Evolutionary conservation across 2,797 vertebrate genomes (phyloP), one percentile per base, ranked within the genome.

Genomic region (Neostethus bicornis): DNA sequence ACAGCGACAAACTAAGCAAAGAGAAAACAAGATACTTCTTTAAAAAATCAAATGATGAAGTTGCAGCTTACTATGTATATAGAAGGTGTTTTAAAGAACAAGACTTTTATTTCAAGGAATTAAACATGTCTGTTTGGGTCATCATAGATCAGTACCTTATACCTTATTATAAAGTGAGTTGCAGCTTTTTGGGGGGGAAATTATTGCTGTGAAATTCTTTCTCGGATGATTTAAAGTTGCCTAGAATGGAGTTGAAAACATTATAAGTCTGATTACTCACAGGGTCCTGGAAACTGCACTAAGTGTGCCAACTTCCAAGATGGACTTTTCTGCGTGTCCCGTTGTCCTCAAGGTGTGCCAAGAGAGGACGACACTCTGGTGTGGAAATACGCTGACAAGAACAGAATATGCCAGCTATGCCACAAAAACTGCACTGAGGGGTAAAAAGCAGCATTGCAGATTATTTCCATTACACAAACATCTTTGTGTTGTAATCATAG

Each of bases 391-490:
- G 86, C 93, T 0, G 95, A 98, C 0, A 62, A 81, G 14, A 81
- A 65, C 51, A 88, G 71, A 6, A 82, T 94, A 49, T 99, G 96
- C 79, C 95, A 92, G 78, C 90, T 93, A 3, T 99, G 97, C 84
- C 95, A 98, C 79, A 80, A 85, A 13, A 96, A 98, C 91, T 99
- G 97, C 73, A 94, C 94, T 54, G 92, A 92, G 0, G 95, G 94
- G 97, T 99, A 79, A 82, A 55, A 57, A 57, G 16, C 35, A 50
- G 35, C 57, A 53, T 19, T 35, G 54, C 50, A 19, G 42, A 21
- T 1, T 1, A 9, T 47, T 45, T 48, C 39, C 24, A 34, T 35
- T 32, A 62, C 49, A 48, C 37, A 79, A 37, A 65, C 52, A 49
- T 70, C 61, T 57, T 29, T 41, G 35, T 64, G 25, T 70, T 4